Evolutionary conservation across 2,113 vertebrate species (phyloP).

Genomic region (Mastomys natalensis): DNA sequence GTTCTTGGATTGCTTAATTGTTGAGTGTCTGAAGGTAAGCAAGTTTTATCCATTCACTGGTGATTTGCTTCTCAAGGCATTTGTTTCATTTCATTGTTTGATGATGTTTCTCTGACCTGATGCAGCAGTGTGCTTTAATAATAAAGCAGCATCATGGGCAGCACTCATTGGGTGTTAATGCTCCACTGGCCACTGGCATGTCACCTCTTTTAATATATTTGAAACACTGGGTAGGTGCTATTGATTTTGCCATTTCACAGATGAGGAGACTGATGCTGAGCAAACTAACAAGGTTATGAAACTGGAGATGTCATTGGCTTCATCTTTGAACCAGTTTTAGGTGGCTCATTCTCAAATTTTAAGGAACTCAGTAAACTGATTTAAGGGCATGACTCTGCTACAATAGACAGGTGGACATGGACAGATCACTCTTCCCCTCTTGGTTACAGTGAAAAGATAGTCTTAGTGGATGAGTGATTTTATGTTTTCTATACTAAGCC

Average conservation of each 20-base stretch:
- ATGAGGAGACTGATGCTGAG: not conserved
- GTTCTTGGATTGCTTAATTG: not conserved
- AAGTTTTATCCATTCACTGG: not conserved
- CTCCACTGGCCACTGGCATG: not conserved
- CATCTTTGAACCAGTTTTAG: not conserved
- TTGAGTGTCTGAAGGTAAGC: not conserved
- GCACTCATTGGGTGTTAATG: not conserved
- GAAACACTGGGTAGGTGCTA: not conserved
- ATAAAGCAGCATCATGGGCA: not conserved
- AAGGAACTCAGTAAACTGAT: not conserved
- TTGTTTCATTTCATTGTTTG: conserved; percentile 16
- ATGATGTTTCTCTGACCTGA: not conserved
- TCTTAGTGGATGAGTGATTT: not conserved
- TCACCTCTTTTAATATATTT: conserved; percentile 39
- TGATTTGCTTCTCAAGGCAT: conserved; percentile 17
- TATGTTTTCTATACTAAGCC: not conserved
- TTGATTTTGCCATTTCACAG: conserved; percentile 38
- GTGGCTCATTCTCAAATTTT: not conserved
- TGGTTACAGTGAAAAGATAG: not conserved
- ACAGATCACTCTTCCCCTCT: too few relatives aligned
- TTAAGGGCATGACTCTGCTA: not conserved
- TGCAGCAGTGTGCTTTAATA: not conserved
- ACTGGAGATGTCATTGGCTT: not conserved
- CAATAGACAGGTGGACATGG: not conserved
- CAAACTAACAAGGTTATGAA: not conserved